Conservation (phyloP, 1,140 invertebrate species). For the Chymomyza costata region DNA sequence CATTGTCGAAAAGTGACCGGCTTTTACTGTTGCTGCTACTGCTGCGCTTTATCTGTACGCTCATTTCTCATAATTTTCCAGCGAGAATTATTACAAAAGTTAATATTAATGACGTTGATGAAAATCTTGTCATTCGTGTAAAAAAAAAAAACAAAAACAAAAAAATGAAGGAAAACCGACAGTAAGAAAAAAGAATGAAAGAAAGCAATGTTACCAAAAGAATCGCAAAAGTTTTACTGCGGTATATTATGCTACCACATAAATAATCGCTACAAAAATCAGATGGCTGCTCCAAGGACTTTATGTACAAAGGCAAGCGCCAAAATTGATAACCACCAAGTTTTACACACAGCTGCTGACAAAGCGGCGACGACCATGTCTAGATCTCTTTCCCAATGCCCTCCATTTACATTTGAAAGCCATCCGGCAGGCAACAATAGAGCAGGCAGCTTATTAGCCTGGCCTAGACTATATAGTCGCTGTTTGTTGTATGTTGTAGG, state of each 20-base stretch:
- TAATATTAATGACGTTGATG: conserved; percentile 75
- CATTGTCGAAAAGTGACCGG: conserved; percentile 57
- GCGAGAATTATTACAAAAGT: conserved; percentile 70
- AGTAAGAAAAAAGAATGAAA: conserved; percentile 5
- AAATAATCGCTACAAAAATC: conserved; percentile 50
- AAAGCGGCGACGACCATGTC: conserved; percentile 48
- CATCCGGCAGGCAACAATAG: conserved; percentile 40
- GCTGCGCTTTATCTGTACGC: conserved; percentile 50
- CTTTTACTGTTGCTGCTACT: too few relatives aligned
- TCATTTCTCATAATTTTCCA: conserved; percentile 73
- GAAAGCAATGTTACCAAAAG: conserved; percentile 34
- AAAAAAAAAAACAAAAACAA: conserved; percentile 36
- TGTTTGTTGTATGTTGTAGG: too few relatives aligned
- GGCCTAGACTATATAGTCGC: not conserved
- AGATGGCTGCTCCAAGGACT: conserved; percentile 54
- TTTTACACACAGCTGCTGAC: conserved; percentile 40
- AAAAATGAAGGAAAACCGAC: conserved; percentile 15
- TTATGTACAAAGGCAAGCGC: too few relatives aligned
- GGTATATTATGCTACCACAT: too few relatives aligned
- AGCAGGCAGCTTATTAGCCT: conserved; percentile 59
- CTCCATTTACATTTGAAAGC: conserved; percentile 70
- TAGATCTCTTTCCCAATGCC: too few relatives aligned
- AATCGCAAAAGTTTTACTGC: too few relatives aligned
- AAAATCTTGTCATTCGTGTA: conserved; percentile 70
- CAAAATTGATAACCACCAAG: conserved; percentile 64